Percentiles rank a stretch among this genome's conserved stretches.
phyloP scores from a whole-genome alignment of 2,888 invertebrate genomes.

The Melanostoma mellinum region DNA sequence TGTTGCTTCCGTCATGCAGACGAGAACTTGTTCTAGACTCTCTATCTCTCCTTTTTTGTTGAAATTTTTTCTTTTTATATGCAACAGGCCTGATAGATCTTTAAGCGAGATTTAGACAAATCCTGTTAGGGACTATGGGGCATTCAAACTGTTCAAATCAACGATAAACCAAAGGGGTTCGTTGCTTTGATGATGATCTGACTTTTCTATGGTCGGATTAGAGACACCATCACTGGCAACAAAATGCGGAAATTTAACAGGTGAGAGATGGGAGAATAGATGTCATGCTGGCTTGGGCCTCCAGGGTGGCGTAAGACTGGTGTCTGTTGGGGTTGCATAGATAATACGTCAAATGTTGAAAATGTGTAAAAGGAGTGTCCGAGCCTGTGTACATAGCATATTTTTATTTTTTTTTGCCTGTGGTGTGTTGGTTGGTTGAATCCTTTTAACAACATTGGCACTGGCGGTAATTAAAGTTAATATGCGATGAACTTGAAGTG shows the following conservation, averaged over 20 bases:
- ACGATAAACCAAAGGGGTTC: slow-evolving; percentile 63
- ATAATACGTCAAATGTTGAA: slow-evolving; percentile 63
- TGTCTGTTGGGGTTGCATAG: slow-evolving; percentile 67
- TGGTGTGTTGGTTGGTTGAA: background rate
- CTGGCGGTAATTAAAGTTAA: slow-evolving; percentile 59
- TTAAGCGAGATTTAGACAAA: slow-evolving; percentile 70
- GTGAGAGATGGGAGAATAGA: slow-evolving; percentile 52
- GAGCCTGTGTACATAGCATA: slow-evolving; percentile 16
- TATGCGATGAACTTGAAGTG: slow-evolving; percentile 58
- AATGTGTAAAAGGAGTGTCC: slow-evolving; percentile 46
- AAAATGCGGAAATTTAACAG: slow-evolving; percentile 39
- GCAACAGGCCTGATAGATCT: slow-evolving; percentile 60
- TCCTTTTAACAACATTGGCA: slow-evolving; percentile 10
- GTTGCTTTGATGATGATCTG: slow-evolving; percentile 43
- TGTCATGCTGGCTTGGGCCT: slow-evolving; percentile 69
- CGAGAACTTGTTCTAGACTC: slow-evolving; percentile 53
- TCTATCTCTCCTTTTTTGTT: background rate
- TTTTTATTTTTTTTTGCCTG: background rate
- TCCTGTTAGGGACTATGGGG: slow-evolving; percentile 69
- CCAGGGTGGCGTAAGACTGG: slow-evolving; percentile 71
- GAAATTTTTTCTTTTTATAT: background rate
- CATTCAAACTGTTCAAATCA: slow-evolving; percentile 69
- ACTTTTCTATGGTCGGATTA: slow-evolving; percentile 51
- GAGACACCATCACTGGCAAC: background rate
- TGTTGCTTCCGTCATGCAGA: slow-evolving; percentile 72